Conservation (phyloP, 2,888 invertebrate species). For the Nomada goodeniana region DNA sequence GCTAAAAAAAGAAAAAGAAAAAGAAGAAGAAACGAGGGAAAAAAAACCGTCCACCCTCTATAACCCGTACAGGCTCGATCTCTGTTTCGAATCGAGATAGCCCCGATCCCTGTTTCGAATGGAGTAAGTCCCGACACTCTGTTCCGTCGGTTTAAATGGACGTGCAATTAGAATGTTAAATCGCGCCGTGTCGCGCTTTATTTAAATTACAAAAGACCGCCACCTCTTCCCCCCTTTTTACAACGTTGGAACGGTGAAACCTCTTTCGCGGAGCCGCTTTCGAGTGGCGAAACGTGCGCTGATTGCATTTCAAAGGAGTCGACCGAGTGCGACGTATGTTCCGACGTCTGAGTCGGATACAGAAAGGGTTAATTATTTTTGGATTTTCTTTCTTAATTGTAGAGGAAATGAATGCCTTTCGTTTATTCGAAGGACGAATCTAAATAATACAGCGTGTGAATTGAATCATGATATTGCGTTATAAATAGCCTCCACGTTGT, state of each 20-base stretch:
- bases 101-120: background rate
- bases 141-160: slow-evolving; percentile 13
- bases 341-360: background rate
- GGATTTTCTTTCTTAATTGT: background rate
- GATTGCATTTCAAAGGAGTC: slow-evolving; percentile 7
- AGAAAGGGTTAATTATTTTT: background rate
- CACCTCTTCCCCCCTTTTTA: no score
- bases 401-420: background rate
- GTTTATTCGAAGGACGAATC: slow-evolving; percentile 8
- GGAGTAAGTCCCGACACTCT: background rate
- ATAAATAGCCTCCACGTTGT: no score
- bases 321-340: background rate
- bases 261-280: background rate
- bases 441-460: background rate
- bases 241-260: background rate
- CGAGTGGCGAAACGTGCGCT: slow-evolving; percentile 2
- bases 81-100: background rate
- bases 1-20: background rate
- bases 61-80: background rate
- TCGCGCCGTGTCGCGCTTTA: slow-evolving; percentile 17
- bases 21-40: background rate
- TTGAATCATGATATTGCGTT: no score
- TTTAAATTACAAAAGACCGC: slow-evolving; percentile 33
- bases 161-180: slow-evolving; percentile 41
- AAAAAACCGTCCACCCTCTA: background rate